Conservation (phyloP, 2,888 invertebrate genomes). For the Ochropacha duplaris region DNA sequence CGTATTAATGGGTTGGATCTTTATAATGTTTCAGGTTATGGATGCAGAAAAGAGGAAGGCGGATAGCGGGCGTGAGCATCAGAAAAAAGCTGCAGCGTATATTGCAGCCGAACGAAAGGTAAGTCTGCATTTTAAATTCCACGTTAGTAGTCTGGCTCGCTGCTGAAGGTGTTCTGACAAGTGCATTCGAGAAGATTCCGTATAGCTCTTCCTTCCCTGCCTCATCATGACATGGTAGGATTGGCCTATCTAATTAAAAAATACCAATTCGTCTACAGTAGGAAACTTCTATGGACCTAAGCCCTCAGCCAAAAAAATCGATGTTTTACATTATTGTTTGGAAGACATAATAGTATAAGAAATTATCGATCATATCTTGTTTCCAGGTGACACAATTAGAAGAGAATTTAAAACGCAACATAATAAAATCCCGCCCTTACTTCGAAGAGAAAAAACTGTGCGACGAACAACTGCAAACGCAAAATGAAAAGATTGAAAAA, state of each 20-base stretch:
- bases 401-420: slow-evolving; percentile 91
- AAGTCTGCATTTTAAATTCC: slow-evolving; percentile 10
- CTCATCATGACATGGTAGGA: no score
- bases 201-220: no score
- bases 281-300: no score
- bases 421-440: slow-evolving; percentile 93
- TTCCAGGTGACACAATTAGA: slow-evolving; percentile 89
- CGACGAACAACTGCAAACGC: slow-evolving; percentile 92
- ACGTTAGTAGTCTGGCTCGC: no score
- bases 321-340: no score
- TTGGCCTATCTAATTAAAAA: no score
- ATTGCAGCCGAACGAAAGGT: slow-evolving; percentile 91
- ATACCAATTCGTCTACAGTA: no score
- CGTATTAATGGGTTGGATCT: no score
- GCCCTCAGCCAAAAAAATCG: no score
- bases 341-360: no score
- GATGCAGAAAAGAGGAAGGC: slow-evolving; percentile 96
- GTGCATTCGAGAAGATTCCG: no score
- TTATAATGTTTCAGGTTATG: slow-evolving; percentile 86
- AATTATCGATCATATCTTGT: not conserved
- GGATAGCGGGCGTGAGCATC: slow-evolving; percentile 94
- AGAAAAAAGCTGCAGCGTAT: slow-evolving; percentile 90
- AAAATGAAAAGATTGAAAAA: slow-evolving; percentile 92
- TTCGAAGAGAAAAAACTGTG: slow-evolving; percentile 95
- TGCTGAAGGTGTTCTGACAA: no score